Evolutionary conservation across 2,113 vertebrate genomes (phyloP).

Genomic region (Argyrosomus japonicus): DNA sequence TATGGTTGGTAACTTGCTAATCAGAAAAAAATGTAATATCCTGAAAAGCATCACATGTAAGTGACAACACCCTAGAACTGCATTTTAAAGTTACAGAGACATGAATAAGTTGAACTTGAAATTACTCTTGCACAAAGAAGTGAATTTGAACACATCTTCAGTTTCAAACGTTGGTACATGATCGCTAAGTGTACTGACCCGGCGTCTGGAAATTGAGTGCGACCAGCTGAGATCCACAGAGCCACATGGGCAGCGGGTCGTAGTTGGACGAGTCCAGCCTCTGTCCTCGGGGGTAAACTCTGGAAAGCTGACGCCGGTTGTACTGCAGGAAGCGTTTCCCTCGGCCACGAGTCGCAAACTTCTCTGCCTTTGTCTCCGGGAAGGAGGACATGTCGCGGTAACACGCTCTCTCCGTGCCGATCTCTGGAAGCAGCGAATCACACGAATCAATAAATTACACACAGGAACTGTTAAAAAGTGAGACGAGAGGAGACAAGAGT

Average conservation of each 20-base stretch:
- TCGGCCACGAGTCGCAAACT: slow-evolving; percentile 80
- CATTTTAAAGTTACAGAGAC: background rate
- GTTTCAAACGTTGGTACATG: too few species aligned
- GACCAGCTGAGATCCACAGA: slow-evolving; percentile 87
- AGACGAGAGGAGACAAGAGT: background rate
- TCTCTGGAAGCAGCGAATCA: slow-evolving; percentile 70
- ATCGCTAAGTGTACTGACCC: slow-evolving; percentile 66
- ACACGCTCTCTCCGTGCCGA: slow-evolving; percentile 82
- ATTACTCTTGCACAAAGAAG: background rate
- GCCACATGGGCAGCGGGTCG: slow-evolving; percentile 88
- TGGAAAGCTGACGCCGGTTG: slow-evolving; percentile 87
- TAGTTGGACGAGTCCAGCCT: slow-evolving; percentile 89
- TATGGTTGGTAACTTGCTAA: background rate
- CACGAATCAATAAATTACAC: accelerated
- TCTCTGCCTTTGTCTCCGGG: slow-evolving; percentile 86
- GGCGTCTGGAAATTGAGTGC: slow-evolving; percentile 89
- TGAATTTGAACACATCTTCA: background rate
- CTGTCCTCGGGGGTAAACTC: slow-evolving; percentile 87
- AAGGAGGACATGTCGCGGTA: slow-evolving; percentile 87
- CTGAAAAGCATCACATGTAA: too few species aligned
- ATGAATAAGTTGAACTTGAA: background rate
- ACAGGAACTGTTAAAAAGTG: background rate
- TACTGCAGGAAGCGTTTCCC: slow-evolving; percentile 85
- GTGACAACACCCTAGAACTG: background rate
- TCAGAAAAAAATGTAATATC: background rate